These are phyloP conservation scores for Madoqua kirkii DNA, from an alignment of 2,113 vertebrate genomes.

Conservation along the genomic window DNA sequence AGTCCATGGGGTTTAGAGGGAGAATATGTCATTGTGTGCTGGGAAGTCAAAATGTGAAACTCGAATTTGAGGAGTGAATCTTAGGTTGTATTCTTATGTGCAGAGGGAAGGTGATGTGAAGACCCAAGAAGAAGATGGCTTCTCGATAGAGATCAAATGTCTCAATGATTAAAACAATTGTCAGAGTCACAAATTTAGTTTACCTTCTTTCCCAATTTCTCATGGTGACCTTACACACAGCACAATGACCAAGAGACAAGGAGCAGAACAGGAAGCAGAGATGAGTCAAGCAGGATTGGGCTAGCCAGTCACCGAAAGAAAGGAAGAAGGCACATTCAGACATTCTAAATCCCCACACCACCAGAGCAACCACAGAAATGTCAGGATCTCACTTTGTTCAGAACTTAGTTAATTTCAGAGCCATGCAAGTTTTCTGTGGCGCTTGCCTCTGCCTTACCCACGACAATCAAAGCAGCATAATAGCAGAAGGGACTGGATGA, in stretches of 20 bases:
- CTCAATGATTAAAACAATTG: background rate
- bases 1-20: background rate
- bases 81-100: background rate
- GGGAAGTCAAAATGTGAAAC: background rate
- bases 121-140: background rate
- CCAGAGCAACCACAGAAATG: background rate
- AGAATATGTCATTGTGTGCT: background rate
- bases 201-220: background rate
- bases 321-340: background rate
- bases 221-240: background rate
- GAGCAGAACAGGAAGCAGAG: background rate
- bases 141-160: background rate
- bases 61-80: background rate
- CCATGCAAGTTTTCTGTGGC: background rate
- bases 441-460: background rate
- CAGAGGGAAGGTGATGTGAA: background rate
- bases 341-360: background rate
- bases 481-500: background rate
- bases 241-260: background rate
- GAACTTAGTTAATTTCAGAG: background rate
- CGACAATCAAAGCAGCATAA: background rate
- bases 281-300: background rate
- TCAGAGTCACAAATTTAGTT: background rate
- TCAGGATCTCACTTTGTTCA: background rate
- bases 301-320: background rate